Evolutionary conservation across 2,797 vertebrate species (phyloP).

Genomic region (Ataeniobius toweri): DNA sequence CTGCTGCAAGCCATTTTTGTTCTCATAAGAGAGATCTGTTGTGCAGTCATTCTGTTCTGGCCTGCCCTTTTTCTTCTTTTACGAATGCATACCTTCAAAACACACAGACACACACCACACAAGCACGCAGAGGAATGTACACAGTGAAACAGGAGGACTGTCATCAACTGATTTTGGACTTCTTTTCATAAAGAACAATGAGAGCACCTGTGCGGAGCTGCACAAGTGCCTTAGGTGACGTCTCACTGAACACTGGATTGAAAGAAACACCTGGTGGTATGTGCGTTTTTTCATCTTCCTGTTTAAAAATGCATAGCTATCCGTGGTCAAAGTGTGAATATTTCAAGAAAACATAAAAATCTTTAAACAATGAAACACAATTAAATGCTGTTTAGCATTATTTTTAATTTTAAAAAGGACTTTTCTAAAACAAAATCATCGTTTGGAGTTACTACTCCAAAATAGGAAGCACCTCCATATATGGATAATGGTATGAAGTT

Average conservation of each 20-base stretch:
- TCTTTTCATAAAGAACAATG: conserved; percentile 67
- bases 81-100: conserved; percentile 30
- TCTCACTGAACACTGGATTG: conserved; percentile 34
- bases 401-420: background rate
- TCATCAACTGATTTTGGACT: conserved; percentile 44
- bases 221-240: conserved; percentile 63
- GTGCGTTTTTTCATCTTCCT: conserved; percentile 15
- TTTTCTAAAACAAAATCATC: background rate
- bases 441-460: background rate
- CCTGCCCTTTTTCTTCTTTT: conserved; percentile 56
- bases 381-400: background rate
- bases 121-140: conserved; percentile 20
- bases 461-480: background rate
- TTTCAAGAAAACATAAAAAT: conserved; percentile 48
- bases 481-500: background rate
- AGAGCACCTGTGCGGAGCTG: conserved; percentile 63
- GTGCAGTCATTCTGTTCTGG: conserved; percentile 53
- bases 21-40: conserved; percentile 46
- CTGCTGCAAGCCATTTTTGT: conserved; percentile 56
- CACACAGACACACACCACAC: conserved; percentile 9
- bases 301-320: conserved; percentile 36
- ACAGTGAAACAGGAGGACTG: conserved; percentile 49
- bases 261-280: conserved; percentile 62
- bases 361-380: background rate
- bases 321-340: conserved; percentile 43